A percentile compares a stretch with the other conserved stretches of the same genome.
Evolutionary conservation across 2,113 vertebrate genomes (phyloP).

Genomic region (Eidolon helvum): DNA sequence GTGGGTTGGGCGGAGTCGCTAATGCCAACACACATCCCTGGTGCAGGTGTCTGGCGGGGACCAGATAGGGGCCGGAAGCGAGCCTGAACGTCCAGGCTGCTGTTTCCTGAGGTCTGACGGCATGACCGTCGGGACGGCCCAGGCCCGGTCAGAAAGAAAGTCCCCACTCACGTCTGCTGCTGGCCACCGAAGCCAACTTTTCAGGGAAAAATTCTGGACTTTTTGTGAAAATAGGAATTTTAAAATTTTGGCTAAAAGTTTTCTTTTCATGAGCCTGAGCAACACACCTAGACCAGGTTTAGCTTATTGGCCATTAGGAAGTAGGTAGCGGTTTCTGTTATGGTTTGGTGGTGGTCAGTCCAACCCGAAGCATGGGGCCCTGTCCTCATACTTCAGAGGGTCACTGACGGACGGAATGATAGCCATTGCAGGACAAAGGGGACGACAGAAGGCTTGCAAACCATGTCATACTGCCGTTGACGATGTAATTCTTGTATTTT

Average conservation of each 20-base stretch:
- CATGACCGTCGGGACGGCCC: neutral
- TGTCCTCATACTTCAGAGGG: neutral
- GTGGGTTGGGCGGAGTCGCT: neutral
- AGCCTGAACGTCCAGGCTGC: neutral
- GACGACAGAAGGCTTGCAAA: neutral
- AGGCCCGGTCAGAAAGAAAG: neutral
- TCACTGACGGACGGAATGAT: too few relatives aligned
- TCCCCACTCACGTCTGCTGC: too few relatives aligned
- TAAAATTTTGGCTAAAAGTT: neutral
- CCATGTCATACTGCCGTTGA: rapidly evolving
- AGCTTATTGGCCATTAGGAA: neutral
- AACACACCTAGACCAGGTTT: neutral
- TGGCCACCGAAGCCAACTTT: neutral
- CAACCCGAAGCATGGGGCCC: rapidly evolving
- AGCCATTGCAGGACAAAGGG: rapidly evolving
- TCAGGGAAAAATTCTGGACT: neutral
- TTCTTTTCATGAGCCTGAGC: neutral
- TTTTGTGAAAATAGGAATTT: neutral
- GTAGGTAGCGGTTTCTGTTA: neutral
- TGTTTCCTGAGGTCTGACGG: neutral
- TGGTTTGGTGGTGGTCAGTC: neutral
- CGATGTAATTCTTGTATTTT: neutral
- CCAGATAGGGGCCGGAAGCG: neutral
- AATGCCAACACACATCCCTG: neutral
- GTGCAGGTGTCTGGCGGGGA: neutral